Evolutionary conservation across 2,113 vertebrate species (phyloP).

Genomic region (Chunga burmeisteri): DNA sequence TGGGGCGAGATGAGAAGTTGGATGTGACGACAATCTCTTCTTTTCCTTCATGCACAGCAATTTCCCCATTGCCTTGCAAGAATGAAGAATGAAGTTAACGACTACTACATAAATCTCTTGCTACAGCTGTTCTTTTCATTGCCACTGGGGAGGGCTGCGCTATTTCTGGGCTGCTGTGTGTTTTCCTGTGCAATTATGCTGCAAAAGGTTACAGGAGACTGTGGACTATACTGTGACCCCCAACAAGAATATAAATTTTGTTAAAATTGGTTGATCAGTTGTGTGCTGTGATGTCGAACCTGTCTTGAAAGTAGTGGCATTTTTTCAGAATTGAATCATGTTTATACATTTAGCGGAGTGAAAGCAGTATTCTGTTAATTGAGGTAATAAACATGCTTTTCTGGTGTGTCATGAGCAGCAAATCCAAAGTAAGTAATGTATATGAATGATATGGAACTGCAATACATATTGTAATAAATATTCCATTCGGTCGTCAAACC

Average conservation of each 20-base stretch:
- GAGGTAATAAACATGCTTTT: not conserved
- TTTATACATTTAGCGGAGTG: not conserved
- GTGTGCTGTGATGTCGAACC: not conserved
- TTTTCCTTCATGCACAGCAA: not conserved
- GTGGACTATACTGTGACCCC: not conserved
- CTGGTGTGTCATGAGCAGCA: not conserved
- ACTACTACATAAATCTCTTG: not conserved
- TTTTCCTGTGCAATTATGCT: not conserved
- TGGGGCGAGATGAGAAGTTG: not conserved
- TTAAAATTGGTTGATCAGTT: not conserved
- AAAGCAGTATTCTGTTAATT: not conserved
- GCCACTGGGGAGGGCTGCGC: not conserved
- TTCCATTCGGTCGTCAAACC: slow-evolving; percentile 41
- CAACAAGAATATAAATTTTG: not conserved
- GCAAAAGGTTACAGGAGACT: not conserved
- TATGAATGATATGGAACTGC: not conserved
- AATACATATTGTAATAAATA: not conserved
- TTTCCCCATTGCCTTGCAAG: not conserved
- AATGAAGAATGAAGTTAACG: not conserved
- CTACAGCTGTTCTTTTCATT: not conserved
- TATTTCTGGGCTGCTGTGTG: not conserved
- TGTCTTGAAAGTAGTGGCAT: not conserved
- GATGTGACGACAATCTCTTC: not conserved
- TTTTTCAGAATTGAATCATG: not conserved
- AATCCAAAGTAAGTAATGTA: not conserved